A percentile compares a stretch with the other conserved stretches of the same genome.
These are phyloP conservation scores for Andrena praecox DNA, from an alignment of 2,888 invertebrate genomes.

Conservation along the genomic window DNA sequence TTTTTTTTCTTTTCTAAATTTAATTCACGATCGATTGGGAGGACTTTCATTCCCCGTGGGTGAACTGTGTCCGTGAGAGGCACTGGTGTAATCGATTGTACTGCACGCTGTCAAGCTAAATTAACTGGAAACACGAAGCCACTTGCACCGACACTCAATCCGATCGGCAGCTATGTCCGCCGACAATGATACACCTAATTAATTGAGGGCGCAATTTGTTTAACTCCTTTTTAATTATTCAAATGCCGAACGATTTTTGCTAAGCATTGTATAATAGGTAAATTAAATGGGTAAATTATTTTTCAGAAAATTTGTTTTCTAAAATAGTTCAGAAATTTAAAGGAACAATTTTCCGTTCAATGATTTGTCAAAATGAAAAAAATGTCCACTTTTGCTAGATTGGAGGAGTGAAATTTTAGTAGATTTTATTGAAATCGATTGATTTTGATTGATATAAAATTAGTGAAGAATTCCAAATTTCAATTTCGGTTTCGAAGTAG, in stretches of 20 bases:
- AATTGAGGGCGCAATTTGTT: conserved; percentile 9
- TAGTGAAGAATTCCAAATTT: no score
- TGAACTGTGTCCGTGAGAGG: conserved; percentile 18
- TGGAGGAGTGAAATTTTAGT: no score
- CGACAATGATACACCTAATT: conserved; percentile 21
- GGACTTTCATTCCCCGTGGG: conserved; percentile 1
- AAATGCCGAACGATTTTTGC: background rate
- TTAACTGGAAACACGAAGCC: conserved; percentile 47
- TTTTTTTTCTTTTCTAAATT: background rate
- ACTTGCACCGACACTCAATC: conserved; percentile 27
- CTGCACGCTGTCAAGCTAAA: conserved; percentile 32
- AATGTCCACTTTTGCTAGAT: no score
- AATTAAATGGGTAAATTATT: background rate
- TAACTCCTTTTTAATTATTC: background rate
- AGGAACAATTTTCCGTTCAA: no score
- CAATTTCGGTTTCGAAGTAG: background rate
- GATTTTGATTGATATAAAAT: no score
- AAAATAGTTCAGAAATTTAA: background rate
- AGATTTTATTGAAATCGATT: no score
- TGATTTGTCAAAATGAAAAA: no score
- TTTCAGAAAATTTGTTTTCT: background rate
- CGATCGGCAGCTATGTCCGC: conserved; percentile 18
- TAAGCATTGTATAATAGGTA: background rate
- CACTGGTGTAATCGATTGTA: conserved; percentile 47
- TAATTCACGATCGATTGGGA: background rate